Percentiles rank a stretch among this genome's conserved stretches.
Conservation (phyloP, 1,140 invertebrate species). For the Planococcus citri region DNA sequence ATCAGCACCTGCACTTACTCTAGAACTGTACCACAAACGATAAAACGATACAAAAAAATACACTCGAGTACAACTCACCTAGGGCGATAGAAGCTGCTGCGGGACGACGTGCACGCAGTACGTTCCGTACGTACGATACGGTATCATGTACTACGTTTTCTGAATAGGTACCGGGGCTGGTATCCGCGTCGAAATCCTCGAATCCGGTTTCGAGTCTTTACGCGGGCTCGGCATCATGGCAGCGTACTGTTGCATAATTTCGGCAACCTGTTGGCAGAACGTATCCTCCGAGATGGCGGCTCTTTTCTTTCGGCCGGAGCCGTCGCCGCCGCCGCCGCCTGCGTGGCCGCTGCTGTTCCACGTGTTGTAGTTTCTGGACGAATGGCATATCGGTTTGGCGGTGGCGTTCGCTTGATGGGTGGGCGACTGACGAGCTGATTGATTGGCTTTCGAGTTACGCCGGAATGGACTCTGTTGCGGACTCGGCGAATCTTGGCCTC, state of each 20-base stretch:
- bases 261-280: slow-evolving; percentile 42
- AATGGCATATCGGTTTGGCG: slow-evolving; percentile 41
- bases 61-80: no score
- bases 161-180: slow-evolving; percentile 39
- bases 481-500: slow-evolving; percentile 30
- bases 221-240: slow-evolving; percentile 36
- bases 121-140: background rate
- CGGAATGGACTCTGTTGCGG: slow-evolving; percentile 27
- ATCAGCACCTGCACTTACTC: no score
- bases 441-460: slow-evolving; percentile 24
- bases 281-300: slow-evolving; percentile 51
- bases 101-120: no score
- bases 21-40: no score
- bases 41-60: no score
- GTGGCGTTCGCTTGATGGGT: slow-evolving; percentile 27
- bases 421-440: slow-evolving; percentile 27
- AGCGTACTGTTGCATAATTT: slow-evolving; percentile 35
- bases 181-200: slow-evolving; percentile 38
- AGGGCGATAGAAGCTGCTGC: no score
- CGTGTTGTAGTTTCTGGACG: slow-evolving; percentile 45
- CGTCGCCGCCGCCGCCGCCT: slow-evolving; percentile 32
- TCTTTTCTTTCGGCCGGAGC: slow-evolving; percentile 40
- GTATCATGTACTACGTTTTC: background rate
- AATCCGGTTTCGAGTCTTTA: slow-evolving; percentile 41
- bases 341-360: slow-evolving; percentile 26